Percentiles rank a stretch among this genome's conserved stretches.
Evolutionary conservation across 2,113 vertebrate species (phyloP).

Genomic region (Eolophus roseicapilla): DNA sequence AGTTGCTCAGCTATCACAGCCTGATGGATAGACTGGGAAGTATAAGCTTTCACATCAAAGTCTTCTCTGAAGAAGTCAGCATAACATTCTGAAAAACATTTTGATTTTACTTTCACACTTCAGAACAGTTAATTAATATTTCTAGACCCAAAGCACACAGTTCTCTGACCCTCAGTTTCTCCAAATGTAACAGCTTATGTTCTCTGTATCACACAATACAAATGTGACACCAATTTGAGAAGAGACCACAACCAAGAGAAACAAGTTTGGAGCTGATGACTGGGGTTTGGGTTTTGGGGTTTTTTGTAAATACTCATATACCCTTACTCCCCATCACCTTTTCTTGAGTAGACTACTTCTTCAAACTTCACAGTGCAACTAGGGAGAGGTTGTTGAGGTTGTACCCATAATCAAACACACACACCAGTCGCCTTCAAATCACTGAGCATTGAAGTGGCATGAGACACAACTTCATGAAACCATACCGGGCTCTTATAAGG

Average conservation of each 20-base stretch:
- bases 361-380: neutral
- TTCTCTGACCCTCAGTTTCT: neutral
- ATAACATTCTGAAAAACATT: conserved; percentile 83
- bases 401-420: neutral
- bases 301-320: neutral
- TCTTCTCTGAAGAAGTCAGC: conserved; percentile 86
- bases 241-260: neutral
- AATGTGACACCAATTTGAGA: fast-evolving
- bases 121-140: neutral
- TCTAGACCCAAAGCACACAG: neutral
- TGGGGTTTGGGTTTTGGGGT: neutral
- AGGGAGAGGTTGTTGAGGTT: neutral
- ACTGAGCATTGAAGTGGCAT: fast-evolving
- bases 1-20: conserved; percentile 94
- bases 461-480: neutral
- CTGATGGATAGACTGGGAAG: conserved; percentile 93
- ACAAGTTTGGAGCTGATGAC: neutral
- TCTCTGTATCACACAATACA: fast-evolving
- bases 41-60: conserved; percentile 95
- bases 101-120: neutral
- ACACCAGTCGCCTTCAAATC: neutral
- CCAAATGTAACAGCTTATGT: fast-evolving
- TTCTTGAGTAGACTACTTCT: neutral
- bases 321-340: neutral
- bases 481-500: fast-evolving